Conservation (phyloP, 2,113 vertebrate species). For the Beaufortia kweichowensis region DNA sequence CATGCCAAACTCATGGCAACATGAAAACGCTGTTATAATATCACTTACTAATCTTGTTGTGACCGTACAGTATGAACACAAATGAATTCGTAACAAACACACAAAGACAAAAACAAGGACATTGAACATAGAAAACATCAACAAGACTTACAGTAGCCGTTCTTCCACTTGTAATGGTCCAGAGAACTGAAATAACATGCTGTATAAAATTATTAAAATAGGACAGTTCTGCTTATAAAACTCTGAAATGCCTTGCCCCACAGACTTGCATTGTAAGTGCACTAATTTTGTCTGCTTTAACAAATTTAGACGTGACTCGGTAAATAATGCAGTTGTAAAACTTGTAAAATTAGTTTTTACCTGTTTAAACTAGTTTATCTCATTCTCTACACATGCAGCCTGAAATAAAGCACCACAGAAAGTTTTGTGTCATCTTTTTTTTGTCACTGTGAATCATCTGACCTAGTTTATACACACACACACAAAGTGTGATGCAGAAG, state of each 20-base stretch:
- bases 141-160: too few relatives aligned
- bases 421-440: neutral
- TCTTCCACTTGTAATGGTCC: too few relatives aligned
- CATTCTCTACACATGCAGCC: neutral
- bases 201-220: too few relatives aligned
- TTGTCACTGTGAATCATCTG: slow-evolving; percentile 2
- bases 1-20: neutral
- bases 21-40: neutral
- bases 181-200: too few relatives aligned
- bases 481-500: neutral
- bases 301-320: too few relatives aligned
- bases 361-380: neutral
- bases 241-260: too few relatives aligned
- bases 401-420: neutral
- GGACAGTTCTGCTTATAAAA: too few relatives aligned
- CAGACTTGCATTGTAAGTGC: neutral
- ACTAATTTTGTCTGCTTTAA: too few relatives aligned
- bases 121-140: too few relatives aligned
- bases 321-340: neutral
- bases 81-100: too few relatives aligned
- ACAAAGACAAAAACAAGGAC: too few relatives aligned
- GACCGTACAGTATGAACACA: too few relatives aligned
- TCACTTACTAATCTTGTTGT: neutral
- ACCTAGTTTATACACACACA: neutral
- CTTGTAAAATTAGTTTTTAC: neutral